Evolutionary conservation across 1,140 invertebrate genomes (phyloP).

Genomic region (Drosophila auraria): DNA sequence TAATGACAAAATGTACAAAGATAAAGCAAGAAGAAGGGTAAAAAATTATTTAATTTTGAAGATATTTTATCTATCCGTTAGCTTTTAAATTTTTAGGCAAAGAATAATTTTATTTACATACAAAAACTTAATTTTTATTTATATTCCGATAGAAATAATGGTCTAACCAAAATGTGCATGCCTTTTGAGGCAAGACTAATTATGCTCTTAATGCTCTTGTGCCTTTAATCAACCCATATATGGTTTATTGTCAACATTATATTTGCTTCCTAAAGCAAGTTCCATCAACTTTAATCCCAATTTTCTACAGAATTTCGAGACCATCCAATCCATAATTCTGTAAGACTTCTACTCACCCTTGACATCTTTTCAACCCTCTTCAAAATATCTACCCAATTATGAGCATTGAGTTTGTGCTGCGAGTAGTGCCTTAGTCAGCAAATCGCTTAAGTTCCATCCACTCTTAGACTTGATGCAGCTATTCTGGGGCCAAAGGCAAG

Average conservation of each 20-base stretch:
- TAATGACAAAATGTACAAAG: too few species aligned
- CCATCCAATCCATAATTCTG: background rate
- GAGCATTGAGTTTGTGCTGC: constrained; percentile 19
- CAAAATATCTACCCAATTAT: constrained; percentile 31
- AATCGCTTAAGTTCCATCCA: constrained; percentile 11
- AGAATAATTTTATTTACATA: too few species aligned
- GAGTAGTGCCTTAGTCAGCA: constrained; percentile 22
- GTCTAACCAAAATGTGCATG: background rate
- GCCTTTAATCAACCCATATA: background rate
- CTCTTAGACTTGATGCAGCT: background rate
- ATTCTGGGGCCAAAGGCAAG: background rate
- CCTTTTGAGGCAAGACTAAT: too few species aligned
- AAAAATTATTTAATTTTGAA: too few species aligned
- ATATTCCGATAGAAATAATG: background rate
- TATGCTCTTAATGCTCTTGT: background rate
- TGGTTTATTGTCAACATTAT: too few species aligned
- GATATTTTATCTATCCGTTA: too few species aligned
- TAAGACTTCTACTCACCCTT: constrained; percentile 9
- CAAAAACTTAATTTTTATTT: too few species aligned
- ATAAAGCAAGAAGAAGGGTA: too few species aligned
- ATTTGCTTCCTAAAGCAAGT: background rate
- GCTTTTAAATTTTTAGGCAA: too few species aligned
- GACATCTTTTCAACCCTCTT: constrained; percentile 11
- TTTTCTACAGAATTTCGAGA: background rate
- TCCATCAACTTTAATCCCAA: background rate